Conservation (phyloP, 2,113 vertebrate species). For the Hippoglossus stenolepis region DNA sequence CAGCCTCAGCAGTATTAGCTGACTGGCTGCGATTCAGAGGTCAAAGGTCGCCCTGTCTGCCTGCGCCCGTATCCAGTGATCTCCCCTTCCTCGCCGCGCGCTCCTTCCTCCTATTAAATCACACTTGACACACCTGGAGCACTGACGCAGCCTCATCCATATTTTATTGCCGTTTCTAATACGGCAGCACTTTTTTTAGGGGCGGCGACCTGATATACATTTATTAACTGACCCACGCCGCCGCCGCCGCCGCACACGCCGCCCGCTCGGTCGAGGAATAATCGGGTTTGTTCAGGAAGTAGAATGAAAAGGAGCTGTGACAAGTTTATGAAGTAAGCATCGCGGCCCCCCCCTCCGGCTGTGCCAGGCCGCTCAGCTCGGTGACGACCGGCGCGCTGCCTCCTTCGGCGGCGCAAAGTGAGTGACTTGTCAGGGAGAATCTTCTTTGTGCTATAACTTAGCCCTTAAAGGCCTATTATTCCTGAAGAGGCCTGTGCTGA, state of each 20-base stretch:
- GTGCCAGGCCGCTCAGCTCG: constrained; percentile 61
- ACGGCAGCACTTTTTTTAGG: constrained; percentile 92
- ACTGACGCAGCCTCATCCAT: constrained; percentile 90
- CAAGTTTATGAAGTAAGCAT: constrained; percentile 97
- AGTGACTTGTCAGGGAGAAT: constrained; percentile 59
- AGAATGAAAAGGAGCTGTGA: constrained; percentile 91
- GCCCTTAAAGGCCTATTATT: constrained; percentile 72
- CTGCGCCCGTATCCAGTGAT: constrained; percentile 86
- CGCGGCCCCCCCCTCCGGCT: constrained; percentile 82
- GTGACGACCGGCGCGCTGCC: background rate
- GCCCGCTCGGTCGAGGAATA: constrained; percentile 76
- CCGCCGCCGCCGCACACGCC: constrained; percentile 73
- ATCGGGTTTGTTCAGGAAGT: constrained; percentile 91
- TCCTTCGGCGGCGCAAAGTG: constrained; percentile 3
- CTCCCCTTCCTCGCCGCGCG: constrained; percentile 74
- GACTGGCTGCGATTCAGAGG: constrained; percentile 88
- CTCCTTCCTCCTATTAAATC: constrained; percentile 94
- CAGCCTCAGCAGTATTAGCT: constrained; percentile 88
- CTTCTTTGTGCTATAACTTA: constrained; percentile 63
- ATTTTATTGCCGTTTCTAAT: constrained; percentile 95
- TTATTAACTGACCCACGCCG: constrained; percentile 90
- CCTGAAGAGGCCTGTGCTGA: constrained; percentile 51
- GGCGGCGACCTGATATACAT: constrained; percentile 85
- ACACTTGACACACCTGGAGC: constrained; percentile 94
- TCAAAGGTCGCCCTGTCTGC: constrained; percentile 87